Conservation (phyloP, 2,113 vertebrate species). For the Forbesichthys agassizii region DNA sequence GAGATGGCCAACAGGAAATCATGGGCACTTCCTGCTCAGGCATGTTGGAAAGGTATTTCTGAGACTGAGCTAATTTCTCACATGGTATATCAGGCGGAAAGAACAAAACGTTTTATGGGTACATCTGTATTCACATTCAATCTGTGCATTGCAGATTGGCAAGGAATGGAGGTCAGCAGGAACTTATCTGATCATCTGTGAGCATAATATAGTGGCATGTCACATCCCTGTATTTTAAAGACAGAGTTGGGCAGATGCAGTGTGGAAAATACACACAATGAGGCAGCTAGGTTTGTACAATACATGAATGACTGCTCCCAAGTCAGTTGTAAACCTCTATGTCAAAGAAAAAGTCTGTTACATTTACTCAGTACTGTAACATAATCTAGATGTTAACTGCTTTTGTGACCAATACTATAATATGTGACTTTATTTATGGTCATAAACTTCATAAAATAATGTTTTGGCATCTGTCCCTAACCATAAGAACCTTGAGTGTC, state of each 20-base stretch:
- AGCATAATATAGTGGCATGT: conserved; percentile 4
- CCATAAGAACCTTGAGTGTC: conserved; percentile 18
- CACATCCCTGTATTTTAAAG: neutral
- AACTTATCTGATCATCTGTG: conserved; percentile 17
- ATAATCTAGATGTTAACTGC: conserved; percentile 38
- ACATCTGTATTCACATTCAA: neutral
- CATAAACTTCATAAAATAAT: conserved; percentile 8
- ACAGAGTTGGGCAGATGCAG: too few species aligned
- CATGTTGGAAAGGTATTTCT: conserved; percentile 32
- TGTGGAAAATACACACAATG: too few species aligned
- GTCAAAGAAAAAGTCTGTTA: too few species aligned
- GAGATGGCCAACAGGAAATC: conserved; percentile 55
- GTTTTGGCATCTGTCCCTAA: conserved; percentile 35
- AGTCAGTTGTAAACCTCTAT: too few species aligned
- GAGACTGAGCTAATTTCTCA: neutral
- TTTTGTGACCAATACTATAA: too few species aligned
- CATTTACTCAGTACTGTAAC: conserved; percentile 23
- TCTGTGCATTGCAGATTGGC: too few species aligned
- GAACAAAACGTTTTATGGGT: neutral
- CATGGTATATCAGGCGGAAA: neutral
- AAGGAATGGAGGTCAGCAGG: neutral
- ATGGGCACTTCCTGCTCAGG: conserved; percentile 59
- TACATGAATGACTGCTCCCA: too few species aligned
- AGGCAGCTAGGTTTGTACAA: too few species aligned
- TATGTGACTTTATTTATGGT: neutral